Conservation (phyloP, 2,888 invertebrate genomes). For the Microctonus brassicae region DNA sequence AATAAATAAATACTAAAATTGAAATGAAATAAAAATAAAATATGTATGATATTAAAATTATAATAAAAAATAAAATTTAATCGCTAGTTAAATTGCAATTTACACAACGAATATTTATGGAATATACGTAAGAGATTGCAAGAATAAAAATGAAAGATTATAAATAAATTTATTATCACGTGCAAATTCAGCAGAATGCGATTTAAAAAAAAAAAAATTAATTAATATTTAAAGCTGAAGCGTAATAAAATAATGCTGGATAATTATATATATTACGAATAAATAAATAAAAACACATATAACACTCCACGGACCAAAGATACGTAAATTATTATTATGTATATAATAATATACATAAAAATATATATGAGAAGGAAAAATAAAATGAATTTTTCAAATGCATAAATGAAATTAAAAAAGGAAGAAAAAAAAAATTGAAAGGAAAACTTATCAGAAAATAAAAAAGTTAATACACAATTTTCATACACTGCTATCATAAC, state of each 20-base stretch:
- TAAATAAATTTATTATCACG: not conserved
- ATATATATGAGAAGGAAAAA: constrained; percentile 48
- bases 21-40: not conserved
- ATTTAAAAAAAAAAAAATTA: not conserved
- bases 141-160: not conserved
- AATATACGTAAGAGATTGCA: not conserved
- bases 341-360: constrained; percentile 46
- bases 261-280: constrained; percentile 35
- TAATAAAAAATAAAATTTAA: not conserved
- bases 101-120: not conserved
- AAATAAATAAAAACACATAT: constrained; percentile 53
- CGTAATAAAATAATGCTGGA: not conserved
- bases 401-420: constrained; percentile 16
- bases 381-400: not conserved
- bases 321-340: constrained; percentile 1
- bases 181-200: not conserved
- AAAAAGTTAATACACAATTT: constrained; percentile 33
- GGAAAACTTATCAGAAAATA: constrained; percentile 29
- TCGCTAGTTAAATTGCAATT: constrained; percentile 1
- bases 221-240: not conserved
- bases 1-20: constrained; percentile 12
- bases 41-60: not conserved
- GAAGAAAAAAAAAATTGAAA: constrained; percentile 37
- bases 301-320: constrained; percentile 65
- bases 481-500: constrained; percentile 39